Base-by-base conservation (phyloP, 2,797 vertebrate genomes). In the Enteromius afrohamiltoni region DNA sequence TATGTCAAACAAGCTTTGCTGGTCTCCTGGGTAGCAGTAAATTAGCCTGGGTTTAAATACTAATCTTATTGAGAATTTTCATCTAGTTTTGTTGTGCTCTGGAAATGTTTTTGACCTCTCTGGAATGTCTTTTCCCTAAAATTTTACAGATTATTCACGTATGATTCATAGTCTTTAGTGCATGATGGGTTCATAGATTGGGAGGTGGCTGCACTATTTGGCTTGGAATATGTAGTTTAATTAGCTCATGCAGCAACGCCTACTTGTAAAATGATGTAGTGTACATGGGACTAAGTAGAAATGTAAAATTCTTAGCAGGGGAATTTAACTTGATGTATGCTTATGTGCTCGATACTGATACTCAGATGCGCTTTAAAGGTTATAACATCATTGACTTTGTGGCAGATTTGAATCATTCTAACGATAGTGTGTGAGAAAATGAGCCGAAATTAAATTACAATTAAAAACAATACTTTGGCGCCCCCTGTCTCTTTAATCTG, bases 21-120 rank as follows among this genome's bases (percentile, higher is more conserved):
- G 79, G 67, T 83, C 77, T 80, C 77, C 70, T 80, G 85, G 73
- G 64, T 60, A 80, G 78, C 82, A 55, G 73, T 75, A 69, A 58
- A 74, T 76, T 76, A 76, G 49, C 37, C 26, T 13, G 49, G 26
- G 47, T 75, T 65, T 67, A 76, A 64, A 64, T 53, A 29, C 71
- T 67, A n/a, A 76, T 64, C 77, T 71, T 51, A 47, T 55, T 60
- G 77, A 71, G 78, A 58, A 68, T 77, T 70, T 77, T 81, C 29
- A 49, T 77, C 14, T 69, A 75, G 47, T 60, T 76, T 6, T 77
- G 83, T 53, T 74, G 45, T 80, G 53, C 47, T 53, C 31, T 76
- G 49, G 17, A 69, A 69, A 79, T 45, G 26, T 23, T 64, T 45
- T 47, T 67, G 76, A 75, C 85, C 69, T 60, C 69, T 60, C 34